Percentiles rank a stretch among this genome's conserved stretches.
phyloP scores from a whole-genome alignment of 2,113 vertebrate genomes.

The Callochromis pleurospilus region DNA sequence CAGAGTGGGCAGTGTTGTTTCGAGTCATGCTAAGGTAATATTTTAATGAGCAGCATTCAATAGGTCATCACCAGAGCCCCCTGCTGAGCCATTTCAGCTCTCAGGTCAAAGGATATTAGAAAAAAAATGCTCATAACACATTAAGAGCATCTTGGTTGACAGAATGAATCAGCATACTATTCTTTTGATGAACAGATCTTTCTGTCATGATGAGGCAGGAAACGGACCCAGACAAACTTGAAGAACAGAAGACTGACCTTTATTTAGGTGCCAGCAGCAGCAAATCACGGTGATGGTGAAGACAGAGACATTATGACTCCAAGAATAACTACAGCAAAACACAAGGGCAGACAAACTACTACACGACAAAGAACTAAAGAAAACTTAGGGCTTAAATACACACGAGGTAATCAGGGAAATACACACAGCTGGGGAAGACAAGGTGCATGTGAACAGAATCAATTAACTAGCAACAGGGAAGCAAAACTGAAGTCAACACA shows the following conservation, averaged over 20 bases:
- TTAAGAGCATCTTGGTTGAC: background rate
- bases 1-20: background rate
- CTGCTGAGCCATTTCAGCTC: background rate
- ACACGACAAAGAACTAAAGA: background rate
- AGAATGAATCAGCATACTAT: background rate
- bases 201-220: background rate
- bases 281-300: fast-evolving
- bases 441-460: background rate
- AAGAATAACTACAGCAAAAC: background rate
- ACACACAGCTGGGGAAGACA: background rate
- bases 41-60: constrained; percentile 28
- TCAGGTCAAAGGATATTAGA: background rate
- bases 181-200: background rate
- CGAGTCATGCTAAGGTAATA: background rate
- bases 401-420: background rate
- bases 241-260: background rate
- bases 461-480: background rate
- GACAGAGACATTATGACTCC: background rate
- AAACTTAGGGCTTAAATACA: background rate
- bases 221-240: background rate
- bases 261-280: background rate
- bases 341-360: background rate
- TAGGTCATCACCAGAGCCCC: background rate
- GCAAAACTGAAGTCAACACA: background rate
- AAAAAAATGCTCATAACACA: background rate